Base-by-base conservation (phyloP, 2,888 invertebrate genomes). In the Melanostoma scalare region DNA sequence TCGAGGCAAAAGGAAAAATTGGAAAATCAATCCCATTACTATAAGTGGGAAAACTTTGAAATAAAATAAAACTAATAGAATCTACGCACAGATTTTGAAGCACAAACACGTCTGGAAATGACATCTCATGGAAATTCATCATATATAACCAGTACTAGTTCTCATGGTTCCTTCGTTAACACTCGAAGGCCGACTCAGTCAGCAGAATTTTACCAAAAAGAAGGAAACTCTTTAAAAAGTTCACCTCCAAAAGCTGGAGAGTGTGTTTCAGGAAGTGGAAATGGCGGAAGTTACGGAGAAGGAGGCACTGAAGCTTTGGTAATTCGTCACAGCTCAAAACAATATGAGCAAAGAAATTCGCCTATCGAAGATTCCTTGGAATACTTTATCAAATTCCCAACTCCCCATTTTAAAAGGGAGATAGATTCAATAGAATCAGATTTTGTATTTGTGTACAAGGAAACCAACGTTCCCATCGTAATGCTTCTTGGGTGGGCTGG, bases 401-500 rank as follows among this genome's bases (percentile, higher is more conserved):
- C 91, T 86, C 92, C 93, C 38, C 92, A 92, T 87, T 92, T 92
- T 86, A 89, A 90, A 61, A 90, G 87, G 86, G 92, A 88, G 86
- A 89, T 68, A 86, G 87, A 87, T 44, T 86, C 88, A 0, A 86
- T 87, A 1, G 90, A 91, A 71, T 89, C 88, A 58, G 93, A 93
- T 86, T 93, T 93, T 88, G 93, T 93, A 42, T 93, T 93, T 87
- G 92, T 93, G 72, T 93, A 93, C 85, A 92, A 93, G 86, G 93
- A 94, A 86, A 92, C 92, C 52, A 93, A 93, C 89, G 92, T 94
- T 86, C 95, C 96, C 46, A 93, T 96, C 58, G 94, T 96, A 38
- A 91, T 96, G 84, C 90, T 96, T 20, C 92, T 96, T 81, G 96
- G 96, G 42, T 96, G 96, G 96, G 95, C 95, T 61, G 96, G 96